Percentiles rank a stretch among this genome's conserved stretches.
phyloP scores from a whole-genome alignment of 2,797 vertebrate species.

The Hapalemur alaotrensis region DNA sequence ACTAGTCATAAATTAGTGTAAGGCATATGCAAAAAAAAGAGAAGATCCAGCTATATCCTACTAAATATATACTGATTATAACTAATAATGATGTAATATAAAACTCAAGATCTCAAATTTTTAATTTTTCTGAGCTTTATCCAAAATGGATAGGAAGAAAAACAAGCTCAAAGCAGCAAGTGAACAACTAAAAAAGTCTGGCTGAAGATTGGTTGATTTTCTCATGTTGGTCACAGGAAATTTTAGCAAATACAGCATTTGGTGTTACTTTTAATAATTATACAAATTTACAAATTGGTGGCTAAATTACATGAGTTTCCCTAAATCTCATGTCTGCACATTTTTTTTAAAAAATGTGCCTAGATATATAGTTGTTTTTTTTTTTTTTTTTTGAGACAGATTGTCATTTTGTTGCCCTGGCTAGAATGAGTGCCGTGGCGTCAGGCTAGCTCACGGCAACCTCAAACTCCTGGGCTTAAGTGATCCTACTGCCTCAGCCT shows the following conservation, averaged over 20 bases:
- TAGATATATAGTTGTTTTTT: background rate
- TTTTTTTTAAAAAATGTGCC: background rate
- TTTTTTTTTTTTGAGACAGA: no score
- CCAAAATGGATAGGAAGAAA: conserved; percentile 32
- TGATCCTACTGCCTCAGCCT: no score
- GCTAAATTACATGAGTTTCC: conserved; percentile 17
- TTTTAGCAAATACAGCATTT: background rate
- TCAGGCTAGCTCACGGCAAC: no score
- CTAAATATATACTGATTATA: background rate
- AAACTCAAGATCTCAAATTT: conserved; percentile 2
- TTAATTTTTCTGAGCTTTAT: conserved; percentile 24
- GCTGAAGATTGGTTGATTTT: background rate
- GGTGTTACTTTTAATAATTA: conserved; percentile 24
- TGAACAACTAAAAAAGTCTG: conserved; percentile 12
- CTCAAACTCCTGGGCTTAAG: no score
- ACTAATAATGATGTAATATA: background rate
- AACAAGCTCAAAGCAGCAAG: background rate
- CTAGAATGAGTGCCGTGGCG: no score
- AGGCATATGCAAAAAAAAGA: conserved; percentile 4
- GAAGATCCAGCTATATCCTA: background rate
- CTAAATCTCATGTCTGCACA: background rate
- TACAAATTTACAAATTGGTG: background rate
- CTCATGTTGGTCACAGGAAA: conserved; percentile 20
- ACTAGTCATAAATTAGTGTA: conserved; percentile 14
- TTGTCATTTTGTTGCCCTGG: no score